phyloP scores from a whole-genome alignment of 92 coral and sea anemone species.

The Siderastrea radians region DNA sequence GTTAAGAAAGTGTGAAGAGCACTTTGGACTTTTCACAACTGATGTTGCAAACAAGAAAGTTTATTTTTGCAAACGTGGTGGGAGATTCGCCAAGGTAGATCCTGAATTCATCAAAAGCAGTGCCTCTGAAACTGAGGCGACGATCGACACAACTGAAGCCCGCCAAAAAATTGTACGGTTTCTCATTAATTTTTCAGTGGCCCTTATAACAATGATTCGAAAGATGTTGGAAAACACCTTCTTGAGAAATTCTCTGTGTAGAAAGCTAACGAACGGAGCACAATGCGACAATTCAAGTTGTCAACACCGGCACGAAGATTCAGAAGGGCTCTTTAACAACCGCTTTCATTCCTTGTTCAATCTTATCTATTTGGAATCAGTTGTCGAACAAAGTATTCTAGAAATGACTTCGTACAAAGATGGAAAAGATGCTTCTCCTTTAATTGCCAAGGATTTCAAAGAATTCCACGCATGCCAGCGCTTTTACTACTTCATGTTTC shows the following conservation, averaged over 20 bases:
- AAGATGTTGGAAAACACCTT: constrained; percentile 12
- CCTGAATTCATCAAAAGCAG: constrained; percentile 14
- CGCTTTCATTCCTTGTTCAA: constrained; percentile 69
- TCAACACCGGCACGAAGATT: constrained; percentile 47
- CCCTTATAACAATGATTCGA: constrained; percentile 21
- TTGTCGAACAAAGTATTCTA: constrained; percentile 40
- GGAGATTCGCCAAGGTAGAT: constrained; percentile 40
- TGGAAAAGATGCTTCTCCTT: background rate
- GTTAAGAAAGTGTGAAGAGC: constrained; percentile 66
- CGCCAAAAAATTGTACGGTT: constrained; percentile 40
- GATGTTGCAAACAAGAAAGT: constrained; percentile 25
- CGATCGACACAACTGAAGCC: constrained; percentile 52
- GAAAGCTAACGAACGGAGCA: constrained; percentile 1
- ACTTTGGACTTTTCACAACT: constrained; percentile 77
- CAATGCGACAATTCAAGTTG: constrained; percentile 31
- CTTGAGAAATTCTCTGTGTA: constrained; percentile 18
- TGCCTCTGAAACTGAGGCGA: constrained; percentile 20
- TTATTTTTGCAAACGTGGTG: constrained; percentile 36
- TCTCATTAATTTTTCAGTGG: constrained; percentile 24
- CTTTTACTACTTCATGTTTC: constrained; percentile 58
- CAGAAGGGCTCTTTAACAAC: constrained; percentile 30
- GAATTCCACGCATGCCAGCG: constrained; percentile 52
- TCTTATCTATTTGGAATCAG: constrained; percentile 67
- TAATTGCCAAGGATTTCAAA: constrained; percentile 6
- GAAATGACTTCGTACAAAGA: constrained; percentile 15